Conservation (phyloP, 2,888 invertebrate species). For the Lasioglossum figueresi region DNA sequence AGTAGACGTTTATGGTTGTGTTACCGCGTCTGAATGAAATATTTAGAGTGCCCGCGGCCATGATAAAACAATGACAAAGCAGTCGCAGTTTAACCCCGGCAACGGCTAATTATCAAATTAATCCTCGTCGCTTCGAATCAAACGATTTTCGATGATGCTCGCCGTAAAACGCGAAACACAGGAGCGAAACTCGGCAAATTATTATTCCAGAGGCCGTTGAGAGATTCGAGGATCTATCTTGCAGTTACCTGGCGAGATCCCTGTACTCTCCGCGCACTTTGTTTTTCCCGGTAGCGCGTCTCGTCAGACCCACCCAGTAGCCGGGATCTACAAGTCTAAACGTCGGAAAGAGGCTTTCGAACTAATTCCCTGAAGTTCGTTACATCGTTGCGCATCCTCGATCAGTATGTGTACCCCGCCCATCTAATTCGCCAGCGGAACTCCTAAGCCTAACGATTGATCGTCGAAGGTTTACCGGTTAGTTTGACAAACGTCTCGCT, state of each 20-base stretch:
- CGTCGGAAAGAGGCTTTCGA: slow-evolving; percentile 3
- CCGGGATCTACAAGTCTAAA: slow-evolving; percentile 3
- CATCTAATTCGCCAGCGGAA: neutral
- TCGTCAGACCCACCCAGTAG: neutral
- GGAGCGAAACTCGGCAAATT: neutral
- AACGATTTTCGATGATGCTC: no score
- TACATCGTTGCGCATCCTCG: neutral
- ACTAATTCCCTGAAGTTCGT: slow-evolving; percentile 5
- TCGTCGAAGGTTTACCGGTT: neutral
- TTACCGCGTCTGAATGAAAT: neutral
- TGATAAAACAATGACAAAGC: neutral
- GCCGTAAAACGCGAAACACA: neutral
- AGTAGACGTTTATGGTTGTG: slow-evolving; percentile 9
- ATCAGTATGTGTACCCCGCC: neutral
- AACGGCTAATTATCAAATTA: neutral
- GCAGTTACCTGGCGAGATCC: neutral
- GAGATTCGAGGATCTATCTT: neutral
- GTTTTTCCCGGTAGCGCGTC: neutral
- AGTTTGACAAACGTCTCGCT: slow-evolving; percentile 11
- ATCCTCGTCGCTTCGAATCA: neutral
- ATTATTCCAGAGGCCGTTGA: neutral
- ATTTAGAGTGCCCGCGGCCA: neutral
- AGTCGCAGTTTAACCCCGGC: neutral
- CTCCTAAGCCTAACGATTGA: slow-evolving; percentile 15
- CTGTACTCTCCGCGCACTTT: neutral